Base-by-base conservation (phyloP, 2,113 vertebrate genomes). In the Actenoides lindsayi region DNA sequence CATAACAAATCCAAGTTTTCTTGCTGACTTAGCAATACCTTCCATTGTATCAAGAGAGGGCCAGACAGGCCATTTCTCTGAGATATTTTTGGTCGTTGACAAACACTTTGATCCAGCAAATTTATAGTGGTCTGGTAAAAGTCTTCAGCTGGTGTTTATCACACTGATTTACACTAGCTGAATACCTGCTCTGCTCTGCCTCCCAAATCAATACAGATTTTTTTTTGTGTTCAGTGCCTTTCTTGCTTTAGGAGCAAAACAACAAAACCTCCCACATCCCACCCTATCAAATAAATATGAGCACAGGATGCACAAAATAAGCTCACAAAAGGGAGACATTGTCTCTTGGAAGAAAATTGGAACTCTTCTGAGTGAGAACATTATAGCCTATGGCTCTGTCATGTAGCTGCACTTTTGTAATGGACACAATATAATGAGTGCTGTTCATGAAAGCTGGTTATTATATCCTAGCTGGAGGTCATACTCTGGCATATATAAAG, bases 391-490 rank as follows among this genome's bases (percentile, higher is more conserved):
- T 90, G 82, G 94, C 96, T 89, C 48, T 82, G 69, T 92, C 89
- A 74, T 67, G 86, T 92, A 92, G 80, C 73, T 64, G 73, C 77
- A 71, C 68, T 93, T 91, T 87, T 64, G 19, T 94, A 97, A 96
- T 87, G 94, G 95, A 92, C 91, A 91, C 76, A 80, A 71, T 57
- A 82, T 95, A 97, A 96, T 89, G 83, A 97, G 89, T 46, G 65
- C 41, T 88, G 64, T 59, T 96, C 83, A 71, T 74, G 87, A 96
- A 93, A 95, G 57, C 60, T 73, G 83, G 83, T 90, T 96, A 90
- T 96, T 97, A 94, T 85, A 94, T 83, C 70, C 59, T 89, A 83
- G 91, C 96, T 95, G 80, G 80, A 94, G 85, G 94, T 97, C 92
- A 77, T 56, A 83, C 37, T 81, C 54, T 71, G 80, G 69, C 90